Conservation (phyloP, 2,888 invertebrate genomes). For the Acrocyrtus sp. region DNA sequence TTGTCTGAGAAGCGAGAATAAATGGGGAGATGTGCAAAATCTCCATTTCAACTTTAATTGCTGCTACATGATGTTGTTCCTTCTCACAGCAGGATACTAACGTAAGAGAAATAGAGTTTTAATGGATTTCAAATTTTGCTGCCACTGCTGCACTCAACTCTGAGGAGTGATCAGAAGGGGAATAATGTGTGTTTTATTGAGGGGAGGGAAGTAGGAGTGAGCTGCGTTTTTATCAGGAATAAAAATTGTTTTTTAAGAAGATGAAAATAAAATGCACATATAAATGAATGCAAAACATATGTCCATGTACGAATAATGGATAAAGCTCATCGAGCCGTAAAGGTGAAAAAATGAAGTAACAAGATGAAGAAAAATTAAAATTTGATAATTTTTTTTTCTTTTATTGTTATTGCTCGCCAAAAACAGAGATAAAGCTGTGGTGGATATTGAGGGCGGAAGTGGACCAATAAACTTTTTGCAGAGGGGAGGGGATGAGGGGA, state of each 20-base stretch:
- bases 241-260: neutral
- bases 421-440: no score
- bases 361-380: neutral
- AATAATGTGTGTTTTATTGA: no score
- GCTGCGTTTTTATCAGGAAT: neutral
- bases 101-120: no score
- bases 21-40: no score
- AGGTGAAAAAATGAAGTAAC: constrained; percentile 16
- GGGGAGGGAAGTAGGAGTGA: neutral
- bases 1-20: no score
- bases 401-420: neutral
- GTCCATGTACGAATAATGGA: neutral
- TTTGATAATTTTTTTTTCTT: neutral
- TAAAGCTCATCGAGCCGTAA: neutral
- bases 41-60: neutral
- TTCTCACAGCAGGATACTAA: no score
- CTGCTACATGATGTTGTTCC: neutral
- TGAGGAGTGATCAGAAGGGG: no score
- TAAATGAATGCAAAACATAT: no score
- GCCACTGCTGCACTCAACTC: no score
- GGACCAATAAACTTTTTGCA: neutral
- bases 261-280: no score
- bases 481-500: no score
- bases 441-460: neutral
- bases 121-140: no score